Conservation (phyloP, 2,797 vertebrate species). For the Phoeniculus purpureus region DNA sequence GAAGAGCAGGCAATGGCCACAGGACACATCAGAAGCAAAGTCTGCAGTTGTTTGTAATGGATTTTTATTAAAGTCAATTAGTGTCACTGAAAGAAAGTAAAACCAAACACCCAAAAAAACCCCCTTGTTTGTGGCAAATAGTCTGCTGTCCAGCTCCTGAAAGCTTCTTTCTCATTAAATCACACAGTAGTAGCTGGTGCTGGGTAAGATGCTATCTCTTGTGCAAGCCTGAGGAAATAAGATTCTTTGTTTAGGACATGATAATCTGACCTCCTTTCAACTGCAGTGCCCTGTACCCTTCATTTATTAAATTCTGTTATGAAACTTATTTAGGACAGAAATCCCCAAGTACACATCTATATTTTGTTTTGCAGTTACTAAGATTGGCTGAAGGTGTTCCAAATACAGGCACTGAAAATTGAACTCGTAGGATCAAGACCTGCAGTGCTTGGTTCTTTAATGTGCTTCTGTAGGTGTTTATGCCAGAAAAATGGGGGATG, state of each 20-base stretch:
- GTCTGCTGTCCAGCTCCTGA: background rate
- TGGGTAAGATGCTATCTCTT: slow-evolving; percentile 13
- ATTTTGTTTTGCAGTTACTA: background rate
- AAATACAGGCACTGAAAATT: background rate
- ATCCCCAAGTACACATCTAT: background rate
- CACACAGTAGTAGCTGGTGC: background rate
- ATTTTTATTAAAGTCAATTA: background rate
- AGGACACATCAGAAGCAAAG: background rate
- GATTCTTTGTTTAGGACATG: slow-evolving; percentile 33
- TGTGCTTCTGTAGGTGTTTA: background rate
- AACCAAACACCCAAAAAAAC: background rate
- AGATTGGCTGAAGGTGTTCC: background rate
- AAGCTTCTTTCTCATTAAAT: slow-evolving; percentile 19
- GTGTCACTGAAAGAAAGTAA: background rate
- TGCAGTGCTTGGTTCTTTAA: background rate
- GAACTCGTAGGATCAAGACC: background rate
- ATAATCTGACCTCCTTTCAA: slow-evolving; percentile 35
- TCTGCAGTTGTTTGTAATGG: background rate
- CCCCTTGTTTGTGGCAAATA: background rate
- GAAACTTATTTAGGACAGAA: background rate
- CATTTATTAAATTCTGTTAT: slow-evolving; percentile 47
- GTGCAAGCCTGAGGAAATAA: slow-evolving; percentile 1
- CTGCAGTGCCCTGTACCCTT: background rate
- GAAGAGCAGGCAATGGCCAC: background rate
- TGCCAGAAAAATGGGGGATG: background rate